Conservation (phyloP, 2,888 invertebrate species). For the Bombyx huttoni region DNA sequence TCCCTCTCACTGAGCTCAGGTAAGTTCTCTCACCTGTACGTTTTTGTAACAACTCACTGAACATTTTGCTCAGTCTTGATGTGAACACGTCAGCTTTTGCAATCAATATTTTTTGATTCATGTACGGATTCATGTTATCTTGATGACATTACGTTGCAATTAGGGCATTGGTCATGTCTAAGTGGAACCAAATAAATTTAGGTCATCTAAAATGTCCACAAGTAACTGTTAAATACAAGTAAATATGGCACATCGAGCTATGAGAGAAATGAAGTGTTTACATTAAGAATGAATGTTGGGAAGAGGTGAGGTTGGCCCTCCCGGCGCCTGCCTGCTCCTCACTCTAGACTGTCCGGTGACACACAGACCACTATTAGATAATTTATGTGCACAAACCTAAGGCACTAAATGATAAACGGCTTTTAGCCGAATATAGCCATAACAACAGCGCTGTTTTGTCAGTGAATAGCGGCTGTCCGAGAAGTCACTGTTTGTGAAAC, state of each 20-base stretch:
- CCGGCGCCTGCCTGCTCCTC: slow-evolving; percentile 12
- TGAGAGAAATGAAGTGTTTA: slow-evolving; percentile 7
- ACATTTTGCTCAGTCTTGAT: slow-evolving; percentile 14
- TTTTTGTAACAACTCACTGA: slow-evolving; percentile 3
- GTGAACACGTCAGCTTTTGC: slow-evolving; percentile 15
- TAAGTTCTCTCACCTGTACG: slow-evolving; percentile 44
- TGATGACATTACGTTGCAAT: background rate
- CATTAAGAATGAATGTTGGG: slow-evolving; percentile 11
- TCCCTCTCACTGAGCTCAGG: slow-evolving; percentile 95
- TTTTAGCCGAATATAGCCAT: slow-evolving; percentile 13
- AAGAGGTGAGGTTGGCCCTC: slow-evolving; percentile 1
- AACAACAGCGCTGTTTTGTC: slow-evolving; percentile 50
- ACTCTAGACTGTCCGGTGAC: slow-evolving; percentile 26
- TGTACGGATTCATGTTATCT: background rate
- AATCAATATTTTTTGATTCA: background rate
- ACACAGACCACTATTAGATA: slow-evolving; percentile 41
- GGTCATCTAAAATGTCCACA: too few relatives aligned
- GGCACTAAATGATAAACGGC: slow-evolving; percentile 71
- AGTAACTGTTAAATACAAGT: too few relatives aligned
- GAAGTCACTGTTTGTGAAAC: slow-evolving; percentile 21
- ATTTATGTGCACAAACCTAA: slow-evolving; percentile 51
- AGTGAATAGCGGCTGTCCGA: slow-evolving; percentile 42
- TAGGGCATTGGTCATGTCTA: too few relatives aligned
- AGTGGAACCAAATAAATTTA: too few relatives aligned
- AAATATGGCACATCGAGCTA: background rate